Conservation (phyloP, 2,797 vertebrate species). For the Phrynocephalus guinanensis region DNA sequence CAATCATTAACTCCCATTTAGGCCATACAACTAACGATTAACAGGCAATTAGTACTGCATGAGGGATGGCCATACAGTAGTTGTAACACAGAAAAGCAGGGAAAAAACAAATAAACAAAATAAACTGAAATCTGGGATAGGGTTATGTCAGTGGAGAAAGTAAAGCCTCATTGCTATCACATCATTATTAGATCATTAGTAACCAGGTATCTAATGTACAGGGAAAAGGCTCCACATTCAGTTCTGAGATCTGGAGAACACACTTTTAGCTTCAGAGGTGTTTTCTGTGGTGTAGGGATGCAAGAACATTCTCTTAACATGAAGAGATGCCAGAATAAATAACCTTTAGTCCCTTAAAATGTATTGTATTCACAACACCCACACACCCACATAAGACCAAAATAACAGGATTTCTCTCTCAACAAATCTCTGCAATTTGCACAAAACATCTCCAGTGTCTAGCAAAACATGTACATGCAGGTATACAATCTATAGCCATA, state of each 20-base stretch:
- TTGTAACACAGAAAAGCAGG: neutral
- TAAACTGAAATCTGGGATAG: neutral
- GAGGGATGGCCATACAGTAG: constrained; percentile 2
- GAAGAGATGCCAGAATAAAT: no score
- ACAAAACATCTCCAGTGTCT: no score
- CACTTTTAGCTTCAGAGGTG: neutral
- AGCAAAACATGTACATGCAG: no score
- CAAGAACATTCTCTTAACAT: no score
- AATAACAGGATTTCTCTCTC: no score
- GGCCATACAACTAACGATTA: neutral
- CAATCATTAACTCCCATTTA: constrained; percentile 25
- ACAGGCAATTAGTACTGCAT: neutral
- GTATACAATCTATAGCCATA: no score
- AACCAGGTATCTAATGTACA: neutral
- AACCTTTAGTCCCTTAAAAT: no score
- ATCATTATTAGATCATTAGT: neutral
- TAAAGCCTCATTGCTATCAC: neutral
- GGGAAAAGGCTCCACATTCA: neutral
- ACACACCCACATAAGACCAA: no score
- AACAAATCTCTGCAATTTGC: no score
- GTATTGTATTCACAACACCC: no score
- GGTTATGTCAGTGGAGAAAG: neutral
- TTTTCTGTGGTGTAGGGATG: no score
- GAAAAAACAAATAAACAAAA: neutral
- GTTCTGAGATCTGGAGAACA: neutral